phyloP scores from a whole-genome alignment of 2,888 invertebrate genomes.

The Pristionchus mayeri region DNA sequence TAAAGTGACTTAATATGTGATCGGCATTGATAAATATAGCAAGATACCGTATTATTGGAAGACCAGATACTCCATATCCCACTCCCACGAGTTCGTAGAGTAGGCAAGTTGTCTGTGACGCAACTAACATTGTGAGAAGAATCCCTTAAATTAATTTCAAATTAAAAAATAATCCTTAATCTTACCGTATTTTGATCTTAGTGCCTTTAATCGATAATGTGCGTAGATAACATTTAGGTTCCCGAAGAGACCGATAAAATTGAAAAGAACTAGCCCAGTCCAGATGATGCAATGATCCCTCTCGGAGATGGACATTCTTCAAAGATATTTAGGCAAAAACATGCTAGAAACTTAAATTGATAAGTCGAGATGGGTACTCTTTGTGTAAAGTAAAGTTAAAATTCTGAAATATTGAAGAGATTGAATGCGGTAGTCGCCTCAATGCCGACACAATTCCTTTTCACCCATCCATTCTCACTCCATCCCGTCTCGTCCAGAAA shows the following conservation, averaged over 20 bases:
- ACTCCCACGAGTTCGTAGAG: slow-evolving; percentile 12
- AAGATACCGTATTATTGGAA: not conserved
- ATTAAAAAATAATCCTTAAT: not conserved
- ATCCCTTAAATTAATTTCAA: not conserved
- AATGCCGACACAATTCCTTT: no score
- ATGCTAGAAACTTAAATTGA: no score
- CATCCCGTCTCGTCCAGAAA: no score
- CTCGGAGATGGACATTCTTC: not conserved
- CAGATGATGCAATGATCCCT: slow-evolving; percentile 23
- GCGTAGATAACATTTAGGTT: slow-evolving; percentile 39
- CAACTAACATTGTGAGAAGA: not conserved
- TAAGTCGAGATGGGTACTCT: no score
- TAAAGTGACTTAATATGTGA: not conserved
- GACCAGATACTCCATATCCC: not conserved
- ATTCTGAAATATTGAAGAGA: no score
- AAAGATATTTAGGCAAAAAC: no score
- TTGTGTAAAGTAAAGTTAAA: no score
- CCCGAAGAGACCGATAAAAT: slow-evolving; percentile 28
- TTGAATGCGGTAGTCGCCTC: no score
- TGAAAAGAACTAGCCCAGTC: slow-evolving; percentile 23
- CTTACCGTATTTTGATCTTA: slow-evolving; percentile 38
- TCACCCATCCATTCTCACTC: no score
- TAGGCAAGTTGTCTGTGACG: not conserved
- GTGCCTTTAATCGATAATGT: slow-evolving; percentile 7
- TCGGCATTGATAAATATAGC: no score